Percentiles rank a stretch among this genome's conserved stretches.
Evolutionary conservation across 2,888 invertebrate species (phyloP).

Genomic region (Hyppa rectilinea): DNA sequence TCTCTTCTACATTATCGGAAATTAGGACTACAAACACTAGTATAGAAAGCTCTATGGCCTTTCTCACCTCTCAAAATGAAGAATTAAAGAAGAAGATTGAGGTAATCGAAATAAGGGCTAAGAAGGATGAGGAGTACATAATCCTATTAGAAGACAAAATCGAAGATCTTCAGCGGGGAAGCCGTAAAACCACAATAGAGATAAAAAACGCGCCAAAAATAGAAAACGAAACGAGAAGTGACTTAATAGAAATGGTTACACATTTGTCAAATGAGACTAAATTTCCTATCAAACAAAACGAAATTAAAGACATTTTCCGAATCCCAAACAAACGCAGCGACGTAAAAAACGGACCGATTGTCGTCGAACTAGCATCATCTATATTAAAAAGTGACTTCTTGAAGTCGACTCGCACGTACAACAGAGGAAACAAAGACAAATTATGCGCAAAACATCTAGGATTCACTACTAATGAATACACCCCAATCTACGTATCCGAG

Average conservation of each 20-base stretch:
- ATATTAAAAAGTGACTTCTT: conserved; percentile 11
- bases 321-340: no score
- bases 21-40: conserved; percentile 9
- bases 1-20: neutral
- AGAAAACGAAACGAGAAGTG: neutral
- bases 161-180: no score
- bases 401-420: conserved; percentile 2
- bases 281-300: conserved; percentile 6
- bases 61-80: no score
- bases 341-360: conserved; percentile 3
- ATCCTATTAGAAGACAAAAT: conserved; percentile 21
- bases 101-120: neutral
- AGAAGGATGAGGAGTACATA: conserved; percentile 16
- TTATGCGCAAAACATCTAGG: conserved; percentile 12
- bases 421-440: conserved; percentile 3
- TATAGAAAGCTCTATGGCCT: no score
- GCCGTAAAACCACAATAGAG: conserved; percentile 8
- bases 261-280: conserved; percentile 9
- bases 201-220: conserved; percentile 21
- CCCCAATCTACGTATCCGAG: conserved; percentile 15
- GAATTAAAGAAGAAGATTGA: conserved; percentile 26
- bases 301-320: no score
- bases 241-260: conserved; percentile 11
- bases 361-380: conserved; percentile 12
- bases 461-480: neutral